Evolutionary conservation across 2,113 vertebrate genomes (phyloP).

Genomic region (Bujurquina vittata): DNA sequence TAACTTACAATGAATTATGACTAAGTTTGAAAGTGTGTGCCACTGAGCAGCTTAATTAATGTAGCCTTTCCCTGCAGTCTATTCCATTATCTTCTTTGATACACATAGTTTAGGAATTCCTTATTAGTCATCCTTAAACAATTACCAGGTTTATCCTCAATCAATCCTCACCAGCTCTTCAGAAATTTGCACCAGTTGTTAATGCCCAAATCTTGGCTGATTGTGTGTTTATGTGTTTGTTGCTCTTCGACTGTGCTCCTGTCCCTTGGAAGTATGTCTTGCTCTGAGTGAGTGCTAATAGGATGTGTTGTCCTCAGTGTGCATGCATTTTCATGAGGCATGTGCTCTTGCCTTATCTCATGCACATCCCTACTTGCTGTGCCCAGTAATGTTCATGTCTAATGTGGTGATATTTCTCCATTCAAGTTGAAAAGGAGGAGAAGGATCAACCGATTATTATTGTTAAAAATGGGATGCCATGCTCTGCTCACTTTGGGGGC

Average conservation of each 20-base stretch:
- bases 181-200: background rate
- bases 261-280: background rate
- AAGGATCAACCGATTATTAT: conserved; percentile 38
- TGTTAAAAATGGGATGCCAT: conserved; percentile 54
- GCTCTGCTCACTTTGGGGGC: conserved; percentile 34
- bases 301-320: background rate
- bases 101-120: background rate
- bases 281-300: background rate
- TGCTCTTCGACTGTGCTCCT: background rate
- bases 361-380: background rate
- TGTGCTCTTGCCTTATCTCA: background rate
- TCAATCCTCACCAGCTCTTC: background rate
- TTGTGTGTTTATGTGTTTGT: conserved; percentile 21
- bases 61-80: background rate
- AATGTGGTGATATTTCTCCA: conserved; percentile 1
- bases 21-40: background rate
- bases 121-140: background rate
- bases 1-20: background rate
- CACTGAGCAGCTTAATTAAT: background rate
- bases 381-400: conserved; percentile 9
- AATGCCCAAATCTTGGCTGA: background rate
- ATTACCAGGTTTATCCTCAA: background rate
- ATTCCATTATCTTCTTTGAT: background rate
- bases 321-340: background rate
- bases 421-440: conserved; percentile 26